Conservation (phyloP, 2,113 vertebrate genomes). For the Perccottus glenii region DNA sequence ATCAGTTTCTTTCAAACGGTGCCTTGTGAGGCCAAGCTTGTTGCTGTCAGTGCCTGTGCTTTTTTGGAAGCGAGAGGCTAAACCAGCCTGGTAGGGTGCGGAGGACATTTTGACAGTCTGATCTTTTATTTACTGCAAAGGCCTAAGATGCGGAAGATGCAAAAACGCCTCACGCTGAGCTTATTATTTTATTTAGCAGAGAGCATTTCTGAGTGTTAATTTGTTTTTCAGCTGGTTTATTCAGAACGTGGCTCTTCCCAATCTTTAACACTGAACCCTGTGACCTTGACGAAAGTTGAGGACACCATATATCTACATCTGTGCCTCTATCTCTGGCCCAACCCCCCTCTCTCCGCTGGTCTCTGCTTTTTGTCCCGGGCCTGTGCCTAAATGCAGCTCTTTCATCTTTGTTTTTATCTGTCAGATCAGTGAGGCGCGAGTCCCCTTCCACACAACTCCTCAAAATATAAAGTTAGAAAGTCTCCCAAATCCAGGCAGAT, state of each 20-base stretch:
- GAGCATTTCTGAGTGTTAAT: slow-evolving; percentile 1
- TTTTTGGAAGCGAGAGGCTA: not conserved
- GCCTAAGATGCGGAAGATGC: slow-evolving; percentile 7
- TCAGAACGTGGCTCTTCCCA: not conserved
- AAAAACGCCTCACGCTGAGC: not conserved
- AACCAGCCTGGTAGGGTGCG: not conserved
- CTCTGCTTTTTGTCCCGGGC: slow-evolving; percentile 62
- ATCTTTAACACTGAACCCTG: slow-evolving; percentile 1
- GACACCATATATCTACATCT: slow-evolving; percentile 35
- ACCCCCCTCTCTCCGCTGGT: slow-evolving; percentile 29
- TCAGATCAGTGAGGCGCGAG: slow-evolving; percentile 70
- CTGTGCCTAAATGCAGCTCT: slow-evolving; percentile 69
- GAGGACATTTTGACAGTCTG: slow-evolving; percentile 20
- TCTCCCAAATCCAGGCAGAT: slow-evolving; percentile 73
- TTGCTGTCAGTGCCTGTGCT: slow-evolving; percentile 11
- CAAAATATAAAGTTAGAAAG: slow-evolving; percentile 76
- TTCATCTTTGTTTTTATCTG: slow-evolving; percentile 78
- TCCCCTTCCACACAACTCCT: slow-evolving; percentile 64
- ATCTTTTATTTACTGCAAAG: slow-evolving; percentile 33
- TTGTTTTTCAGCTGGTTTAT: not conserved
- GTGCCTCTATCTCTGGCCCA: slow-evolving; percentile 61
- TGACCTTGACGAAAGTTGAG: slow-evolving; percentile 48
- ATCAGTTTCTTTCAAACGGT: not conserved
- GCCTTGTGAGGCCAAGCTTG: not conserved
- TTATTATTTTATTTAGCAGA: slow-evolving; percentile 11